phyloP scores from a whole-genome alignment of 2,797 vertebrate genomes.

The Rhinella marina region DNA sequence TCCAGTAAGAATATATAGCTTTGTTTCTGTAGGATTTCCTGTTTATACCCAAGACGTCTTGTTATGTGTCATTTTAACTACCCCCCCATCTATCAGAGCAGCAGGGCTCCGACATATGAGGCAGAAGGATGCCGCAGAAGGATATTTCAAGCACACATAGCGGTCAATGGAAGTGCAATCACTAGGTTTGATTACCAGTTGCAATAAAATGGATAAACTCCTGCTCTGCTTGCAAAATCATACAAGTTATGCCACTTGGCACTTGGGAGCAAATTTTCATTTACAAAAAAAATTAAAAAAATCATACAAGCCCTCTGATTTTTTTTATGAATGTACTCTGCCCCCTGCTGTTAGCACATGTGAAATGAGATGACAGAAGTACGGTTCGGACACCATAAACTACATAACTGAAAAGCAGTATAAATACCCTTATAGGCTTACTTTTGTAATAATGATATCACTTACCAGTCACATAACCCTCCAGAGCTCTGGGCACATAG shows the following conservation, averaged over 20 bases:
- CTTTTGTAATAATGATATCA: not conserved
- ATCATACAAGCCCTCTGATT: not conserved
- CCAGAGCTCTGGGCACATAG: constrained; percentile 83
- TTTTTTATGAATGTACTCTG: not conserved
- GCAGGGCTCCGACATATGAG: not conserved
- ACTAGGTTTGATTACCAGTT: not conserved
- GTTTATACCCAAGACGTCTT: not conserved
- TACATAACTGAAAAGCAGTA: not conserved
- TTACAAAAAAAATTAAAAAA: not conserved
- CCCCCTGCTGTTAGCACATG: constrained; percentile 23
- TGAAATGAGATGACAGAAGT: constrained; percentile 2
- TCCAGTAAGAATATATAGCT: not conserved
- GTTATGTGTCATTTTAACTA: not conserved
- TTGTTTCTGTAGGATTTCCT: not conserved
- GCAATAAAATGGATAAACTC: not conserved
- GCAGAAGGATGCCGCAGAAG: not conserved
- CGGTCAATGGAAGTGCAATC: not conserved
- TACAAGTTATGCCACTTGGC: not conserved
- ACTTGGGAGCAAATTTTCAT: not conserved
- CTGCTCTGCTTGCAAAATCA: not conserved
- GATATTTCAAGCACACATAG: not conserved
- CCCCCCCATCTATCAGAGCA: not conserved
- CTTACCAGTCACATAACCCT: constrained; percentile 83
- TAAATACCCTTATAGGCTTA: constrained; percentile 21
- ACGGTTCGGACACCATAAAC: not conserved